A percentile compares a stretch with the other conserved stretches of the same genome.
phyloP scores from a whole-genome alignment of 2,113 vertebrate genomes.

The Fulica atra region DNA sequence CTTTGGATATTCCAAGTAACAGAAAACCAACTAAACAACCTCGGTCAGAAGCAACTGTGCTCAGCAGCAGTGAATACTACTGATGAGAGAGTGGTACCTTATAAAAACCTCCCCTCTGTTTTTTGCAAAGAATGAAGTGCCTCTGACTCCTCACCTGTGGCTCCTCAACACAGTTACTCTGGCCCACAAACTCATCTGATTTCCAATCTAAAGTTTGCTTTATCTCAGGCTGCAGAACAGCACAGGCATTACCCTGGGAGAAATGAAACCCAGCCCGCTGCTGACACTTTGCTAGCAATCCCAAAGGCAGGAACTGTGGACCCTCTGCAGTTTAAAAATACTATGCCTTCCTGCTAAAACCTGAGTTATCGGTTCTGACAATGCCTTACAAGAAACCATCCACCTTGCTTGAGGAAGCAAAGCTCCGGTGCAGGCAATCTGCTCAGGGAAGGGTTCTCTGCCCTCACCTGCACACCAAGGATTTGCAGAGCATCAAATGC shows the following conservation, averaged over 20 bases:
- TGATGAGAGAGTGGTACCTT: neutral
- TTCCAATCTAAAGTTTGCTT: slow-evolving; percentile 27
- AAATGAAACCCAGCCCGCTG: slow-evolving; percentile 39
- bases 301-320: neutral
- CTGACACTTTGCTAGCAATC: neutral
- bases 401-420: neutral
- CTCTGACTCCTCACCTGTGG: neutral
- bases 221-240: slow-evolving; percentile 4
- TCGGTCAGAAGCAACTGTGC: neutral
- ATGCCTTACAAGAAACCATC: neutral
- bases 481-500: neutral
- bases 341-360: neutral
- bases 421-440: neutral
- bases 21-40: neutral
- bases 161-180: neutral
- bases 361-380: neutral
- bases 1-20: neutral
- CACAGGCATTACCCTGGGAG: neutral
- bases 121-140: neutral
- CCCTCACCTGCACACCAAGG: neutral
- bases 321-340: neutral
- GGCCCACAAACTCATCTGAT: neutral
- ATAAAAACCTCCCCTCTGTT: neutral
- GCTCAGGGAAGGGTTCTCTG: neutral
- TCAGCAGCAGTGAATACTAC: neutral